These are phyloP conservation scores for Branchipolynoe longqiensis DNA, from an alignment of 2,888 invertebrate genomes.

Conservation along the genomic window DNA sequence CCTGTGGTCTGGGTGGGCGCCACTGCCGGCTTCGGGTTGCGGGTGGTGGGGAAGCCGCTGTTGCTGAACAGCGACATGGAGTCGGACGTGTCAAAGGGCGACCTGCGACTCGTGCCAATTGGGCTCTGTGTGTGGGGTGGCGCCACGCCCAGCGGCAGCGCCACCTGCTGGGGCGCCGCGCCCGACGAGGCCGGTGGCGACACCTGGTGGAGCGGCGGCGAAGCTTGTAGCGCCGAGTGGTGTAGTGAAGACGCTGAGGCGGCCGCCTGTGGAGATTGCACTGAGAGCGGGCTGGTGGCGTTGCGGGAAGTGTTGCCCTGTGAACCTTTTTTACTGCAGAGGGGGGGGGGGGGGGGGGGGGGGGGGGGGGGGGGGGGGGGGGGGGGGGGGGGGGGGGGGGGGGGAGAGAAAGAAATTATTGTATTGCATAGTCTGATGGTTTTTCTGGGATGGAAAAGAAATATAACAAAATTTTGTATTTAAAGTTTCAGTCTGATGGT, in stretches of 20 bases:
- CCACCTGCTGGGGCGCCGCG: not conserved
- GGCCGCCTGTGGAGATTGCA: not conserved
- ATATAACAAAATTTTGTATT: too few species aligned
- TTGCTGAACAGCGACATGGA: conserved; percentile 66
- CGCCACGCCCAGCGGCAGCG: not conserved
- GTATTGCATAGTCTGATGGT: too few species aligned
- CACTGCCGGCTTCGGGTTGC: conserved; percentile 55
- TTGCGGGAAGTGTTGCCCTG: conserved; percentile 22
- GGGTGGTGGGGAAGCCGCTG: conserved; percentile 61
- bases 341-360: too few species aligned
- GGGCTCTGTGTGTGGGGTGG: conserved; percentile 49
- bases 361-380: not conserved
- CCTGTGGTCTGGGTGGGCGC: not conserved
- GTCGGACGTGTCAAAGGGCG: conserved; percentile 57
- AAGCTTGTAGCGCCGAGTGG: conserved; percentile 31
- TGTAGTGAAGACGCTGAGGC: too few species aligned
- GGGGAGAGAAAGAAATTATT: too few species aligned
- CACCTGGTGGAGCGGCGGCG: conserved; percentile 53
- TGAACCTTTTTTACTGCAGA: conserved; percentile 47
- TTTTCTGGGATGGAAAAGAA: too few species aligned
- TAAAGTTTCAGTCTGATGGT: too few species aligned
- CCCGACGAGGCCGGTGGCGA: conserved; percentile 12
- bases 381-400: too few species aligned
- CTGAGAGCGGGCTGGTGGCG: conserved; percentile 34
- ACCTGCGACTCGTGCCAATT: not conserved